Evolutionary conservation across 2,113 vertebrate genomes (phyloP), one percentile per base, ranked within the genome.

Genomic region (Dasyprocta punctata): DNA sequence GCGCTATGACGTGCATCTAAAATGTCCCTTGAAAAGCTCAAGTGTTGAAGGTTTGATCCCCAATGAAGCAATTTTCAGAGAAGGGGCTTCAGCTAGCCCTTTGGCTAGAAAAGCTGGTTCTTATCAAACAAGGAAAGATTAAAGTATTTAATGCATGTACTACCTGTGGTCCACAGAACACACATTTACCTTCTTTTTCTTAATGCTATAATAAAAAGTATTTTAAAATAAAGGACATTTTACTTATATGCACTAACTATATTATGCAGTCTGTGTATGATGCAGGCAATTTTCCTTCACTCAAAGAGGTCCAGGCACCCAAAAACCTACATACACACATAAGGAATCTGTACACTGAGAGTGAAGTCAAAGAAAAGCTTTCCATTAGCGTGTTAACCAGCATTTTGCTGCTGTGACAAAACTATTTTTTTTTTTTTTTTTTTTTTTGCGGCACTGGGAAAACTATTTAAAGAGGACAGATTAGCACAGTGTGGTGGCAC

Each of bases 311-410:
- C 20, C 36, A 41, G n/a, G n/a, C n/a, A 73, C 16, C 71, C 71
- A 44, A 73, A 41, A 73, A 11, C 22, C 38, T 73, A 33, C 38
- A 41, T 26, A 41, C 38, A 44, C n/a, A 41, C 16, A 1, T 5
- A 7, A 89, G 33, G 36, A 61, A 85, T 89, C 58, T 52, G 17
- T 36, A 54, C 28, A 44, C 3, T 67, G 47, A 10, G 10, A 20
- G 6, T 47, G 47, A 90, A 89, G 90, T 87, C 73, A 94, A 96
- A 69, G 63, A 92, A 88, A 84, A 90, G 16, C 0, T 61, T 75
- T 88, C 52, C 60, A 5, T n/a, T 69, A 52, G 11, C 87, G 10
- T 41, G 38, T 73, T 73, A 24, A 54, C 54, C 49, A 36, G 49
- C 33, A 81, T 81, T 33, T 54, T 81, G 78, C 26, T 24, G 71